Base-by-base conservation (phyloP, 1,140 invertebrate species). In the Nylanderia fulva region DNA sequence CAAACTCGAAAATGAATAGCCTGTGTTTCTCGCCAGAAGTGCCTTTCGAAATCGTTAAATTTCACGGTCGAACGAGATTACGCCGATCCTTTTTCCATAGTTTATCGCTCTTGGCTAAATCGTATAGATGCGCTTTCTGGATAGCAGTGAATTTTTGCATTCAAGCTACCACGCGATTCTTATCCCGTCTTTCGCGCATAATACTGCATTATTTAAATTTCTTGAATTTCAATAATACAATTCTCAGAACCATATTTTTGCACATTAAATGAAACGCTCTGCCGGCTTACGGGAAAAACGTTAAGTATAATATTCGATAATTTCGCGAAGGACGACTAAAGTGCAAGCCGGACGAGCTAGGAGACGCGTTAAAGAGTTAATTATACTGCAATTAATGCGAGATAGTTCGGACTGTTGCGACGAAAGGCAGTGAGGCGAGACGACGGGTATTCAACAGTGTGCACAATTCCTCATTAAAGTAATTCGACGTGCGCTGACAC, bases 381-480 rank as follows among this genome's bases (percentile, higher is more conserved):
- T 82, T 82, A 82, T 72, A 72, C 66, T 82, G 56, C 66, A 82
- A 68, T 82, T 69, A 82, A 82, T 69, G 77, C 13, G 77, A 71
- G 77, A 82, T 71, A 66, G 77, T 33, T 52, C 63, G 39, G 27
- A 33, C 36, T 15, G 66, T 11, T 5, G 36, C 52, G 52, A 58
- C 33, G 66, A 42, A 45, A 21, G 54, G 29, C 3, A n/a, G n/a
- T 71, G 66, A 52, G 33, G n/a, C 52, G 27, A 36, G 58, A 83
- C 33, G 77, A 63, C 80, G 66, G 66, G 36, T 82, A 71, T 77
- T 80, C 76, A 85, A 79, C 83, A 27, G 60, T 58, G 77, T 60
- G 72, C 86, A 36, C 58, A 84, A 76, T 83, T 83, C 90, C 86
- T 90, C 85, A 83, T 84, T 89, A 89, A 89, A 89, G 77, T 66